phyloP scores from a whole-genome alignment of 2,888 invertebrate genomes.

The Caenorhabditis becei region DNA sequence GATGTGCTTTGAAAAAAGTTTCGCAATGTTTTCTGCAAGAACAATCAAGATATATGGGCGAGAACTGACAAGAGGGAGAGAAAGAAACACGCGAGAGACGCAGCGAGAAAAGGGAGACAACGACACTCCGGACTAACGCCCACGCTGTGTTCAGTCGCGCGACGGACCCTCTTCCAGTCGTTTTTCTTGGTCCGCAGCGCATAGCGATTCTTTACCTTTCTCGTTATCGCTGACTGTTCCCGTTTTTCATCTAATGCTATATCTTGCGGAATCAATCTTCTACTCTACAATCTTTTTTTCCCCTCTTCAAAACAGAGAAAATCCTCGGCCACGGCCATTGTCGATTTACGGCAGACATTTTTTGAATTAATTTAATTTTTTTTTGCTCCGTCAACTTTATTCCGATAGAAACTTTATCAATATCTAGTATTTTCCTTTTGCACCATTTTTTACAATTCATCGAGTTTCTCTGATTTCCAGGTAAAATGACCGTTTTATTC shows the following conservation, averaged over 20 bases:
- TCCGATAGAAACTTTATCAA: no score
- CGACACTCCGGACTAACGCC: slow-evolving; percentile 18
- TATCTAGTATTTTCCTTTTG: no score
- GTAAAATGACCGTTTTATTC: slow-evolving; percentile 22
- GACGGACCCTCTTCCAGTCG: background rate
- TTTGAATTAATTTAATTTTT: background rate
- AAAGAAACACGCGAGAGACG: slow-evolving; percentile 2
- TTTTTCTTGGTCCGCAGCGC: background rate
- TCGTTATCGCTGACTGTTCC: background rate
- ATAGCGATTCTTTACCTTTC: background rate
- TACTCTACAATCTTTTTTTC: background rate
- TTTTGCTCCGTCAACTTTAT: background rate
- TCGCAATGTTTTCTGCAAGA: background rate
- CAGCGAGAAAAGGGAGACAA: slow-evolving; percentile 14
- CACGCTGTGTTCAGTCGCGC: slow-evolving; percentile 10
- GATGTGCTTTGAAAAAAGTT: background rate
- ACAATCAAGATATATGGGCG: background rate
- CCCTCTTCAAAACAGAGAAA: background rate
- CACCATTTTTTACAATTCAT: no score
- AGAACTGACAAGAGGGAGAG: background rate
- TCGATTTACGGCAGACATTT: slow-evolving; percentile 21
- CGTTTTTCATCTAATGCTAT: background rate
- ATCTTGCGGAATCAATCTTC: background rate
- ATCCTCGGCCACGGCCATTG: slow-evolving; percentile 28
- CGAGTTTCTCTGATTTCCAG: background rate